A percentile compares a stretch with the other conserved stretches of the same genome.
Evolutionary conservation across 1,140 invertebrate genomes (phyloP).

Genomic region (Eumeta japonica): DNA sequence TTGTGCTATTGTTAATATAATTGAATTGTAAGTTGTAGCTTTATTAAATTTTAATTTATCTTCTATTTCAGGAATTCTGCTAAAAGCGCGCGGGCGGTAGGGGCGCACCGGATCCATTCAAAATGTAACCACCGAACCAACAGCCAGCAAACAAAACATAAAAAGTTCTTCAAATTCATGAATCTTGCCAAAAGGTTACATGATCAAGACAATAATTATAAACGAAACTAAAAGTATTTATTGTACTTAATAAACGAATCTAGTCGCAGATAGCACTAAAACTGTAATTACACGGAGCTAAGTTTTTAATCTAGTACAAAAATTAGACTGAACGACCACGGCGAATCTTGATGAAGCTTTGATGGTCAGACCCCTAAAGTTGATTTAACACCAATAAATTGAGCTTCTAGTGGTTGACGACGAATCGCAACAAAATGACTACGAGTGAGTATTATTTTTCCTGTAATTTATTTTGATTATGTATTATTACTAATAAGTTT

Average conservation of each 20-base stretch:
- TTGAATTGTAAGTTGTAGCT: slow-evolving; percentile 1
- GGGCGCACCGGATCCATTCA: slow-evolving; percentile 19
- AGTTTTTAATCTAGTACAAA: slow-evolving; percentile 34
- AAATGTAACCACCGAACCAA: slow-evolving; percentile 49
- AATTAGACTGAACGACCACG: no score
- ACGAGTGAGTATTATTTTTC: slow-evolving; percentile 35
- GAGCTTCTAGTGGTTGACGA: slow-evolving; percentile 37
- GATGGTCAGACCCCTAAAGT: slow-evolving; percentile 35
- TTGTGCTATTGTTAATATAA: background rate
- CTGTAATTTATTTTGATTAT: slow-evolving; percentile 3
- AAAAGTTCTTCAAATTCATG: slow-evolving; percentile 40
- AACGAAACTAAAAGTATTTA: slow-evolving; percentile 36
- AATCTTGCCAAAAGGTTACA: slow-evolving; percentile 37
- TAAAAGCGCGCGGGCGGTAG: slow-evolving; percentile 14
- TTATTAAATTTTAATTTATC: slow-evolving; percentile 16
- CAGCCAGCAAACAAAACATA: slow-evolving; percentile 24
- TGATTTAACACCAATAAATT: slow-evolving; percentile 46
- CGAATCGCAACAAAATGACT: slow-evolving; percentile 34
- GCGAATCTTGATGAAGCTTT: slow-evolving; percentile 22
- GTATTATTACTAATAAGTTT: no score
- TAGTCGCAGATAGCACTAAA: background rate
- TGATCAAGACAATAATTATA: slow-evolving; percentile 37
- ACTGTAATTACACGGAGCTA: background rate
- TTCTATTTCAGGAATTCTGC: slow-evolving; percentile 27
- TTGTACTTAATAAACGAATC: slow-evolving; percentile 1